Percentiles rank a stretch among this genome's conserved stretches.
Evolutionary conservation across 2,797 vertebrate species (phyloP).

Genomic region (Calcarius lapponicus): DNA sequence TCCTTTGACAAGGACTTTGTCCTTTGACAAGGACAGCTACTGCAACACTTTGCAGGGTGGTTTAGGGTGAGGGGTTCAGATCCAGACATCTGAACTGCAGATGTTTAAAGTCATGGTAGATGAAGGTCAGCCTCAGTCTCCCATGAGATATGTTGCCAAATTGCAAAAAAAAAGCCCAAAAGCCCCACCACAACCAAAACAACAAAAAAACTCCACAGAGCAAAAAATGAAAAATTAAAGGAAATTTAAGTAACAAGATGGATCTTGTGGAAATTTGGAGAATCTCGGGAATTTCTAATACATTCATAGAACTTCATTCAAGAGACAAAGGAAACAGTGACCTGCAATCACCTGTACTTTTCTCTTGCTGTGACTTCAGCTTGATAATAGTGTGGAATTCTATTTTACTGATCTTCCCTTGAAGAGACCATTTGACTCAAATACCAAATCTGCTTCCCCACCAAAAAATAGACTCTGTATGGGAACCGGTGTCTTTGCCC

Average conservation of each 20-base stretch:
- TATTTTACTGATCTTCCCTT: conserved; percentile 12
- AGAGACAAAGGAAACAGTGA: not conserved
- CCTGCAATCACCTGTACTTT: conserved; percentile 4
- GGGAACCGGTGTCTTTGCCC: not conserved
- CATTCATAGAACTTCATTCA: not conserved
- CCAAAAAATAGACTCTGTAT: not conserved
- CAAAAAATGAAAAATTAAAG: not conserved
- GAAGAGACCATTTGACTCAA: conserved; percentile 2
- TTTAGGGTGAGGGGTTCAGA: not conserved
- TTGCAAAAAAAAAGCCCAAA: not conserved
- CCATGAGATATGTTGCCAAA: not conserved
- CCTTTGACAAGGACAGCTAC: not conserved
- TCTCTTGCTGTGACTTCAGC: not conserved
- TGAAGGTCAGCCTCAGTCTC: not conserved
- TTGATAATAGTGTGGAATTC: not conserved
- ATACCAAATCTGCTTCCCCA: not conserved
- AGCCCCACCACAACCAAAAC: not conserved
- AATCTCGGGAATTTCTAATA: not conserved
- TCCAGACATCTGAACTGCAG: not conserved
- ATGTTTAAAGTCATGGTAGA: not conserved
- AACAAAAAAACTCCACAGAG: not conserved
- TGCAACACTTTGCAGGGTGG: not conserved
- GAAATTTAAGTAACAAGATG: not conserved
- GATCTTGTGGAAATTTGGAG: not conserved
- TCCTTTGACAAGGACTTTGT: not conserved